Evolutionary conservation across 1,140 invertebrate genomes (phyloP).

Genomic region (Drosophila neocordata): DNA sequence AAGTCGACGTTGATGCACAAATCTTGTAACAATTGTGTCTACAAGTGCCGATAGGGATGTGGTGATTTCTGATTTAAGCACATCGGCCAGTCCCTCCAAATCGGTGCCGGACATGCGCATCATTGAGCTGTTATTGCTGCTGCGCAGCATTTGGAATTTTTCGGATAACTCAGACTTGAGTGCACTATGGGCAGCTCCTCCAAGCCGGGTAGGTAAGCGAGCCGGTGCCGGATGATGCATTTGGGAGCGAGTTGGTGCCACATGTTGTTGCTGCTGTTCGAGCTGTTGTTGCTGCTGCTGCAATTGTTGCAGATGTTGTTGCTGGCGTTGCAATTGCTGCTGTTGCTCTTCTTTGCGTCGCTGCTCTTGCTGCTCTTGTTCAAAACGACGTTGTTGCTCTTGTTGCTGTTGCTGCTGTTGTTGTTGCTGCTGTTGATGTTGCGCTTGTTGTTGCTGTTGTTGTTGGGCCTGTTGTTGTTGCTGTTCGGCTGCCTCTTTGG

Average conservation of each 20-base stretch:
- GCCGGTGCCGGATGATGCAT: constrained; percentile 72
- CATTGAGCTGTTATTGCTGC: constrained; percentile 85
- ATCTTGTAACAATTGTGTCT: constrained; percentile 93
- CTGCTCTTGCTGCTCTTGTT: constrained; percentile 84
- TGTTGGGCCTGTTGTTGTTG: constrained; percentile 85
- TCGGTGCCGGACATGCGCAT: constrained; percentile 88
- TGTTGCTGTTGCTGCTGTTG: constrained; percentile 85
- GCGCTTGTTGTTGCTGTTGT: constrained; percentile 64
- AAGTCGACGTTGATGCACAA: constrained; percentile 90
- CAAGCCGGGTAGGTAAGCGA: constrained; percentile 76
- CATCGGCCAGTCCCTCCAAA: constrained; percentile 93
- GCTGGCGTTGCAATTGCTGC: constrained; percentile 85
- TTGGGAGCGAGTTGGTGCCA: constrained; percentile 83
- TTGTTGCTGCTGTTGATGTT: constrained; percentile 81
- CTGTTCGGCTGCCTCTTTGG: constrained; percentile 86
- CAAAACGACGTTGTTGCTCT: constrained; percentile 85
- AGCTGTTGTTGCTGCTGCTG: constrained; percentile 82
- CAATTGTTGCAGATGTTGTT: constrained; percentile 82
- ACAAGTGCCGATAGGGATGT: constrained; percentile 92
- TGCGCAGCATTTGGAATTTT: constrained; percentile 86
- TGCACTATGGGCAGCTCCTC: constrained; percentile 83
- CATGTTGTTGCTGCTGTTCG: constrained; percentile 83
- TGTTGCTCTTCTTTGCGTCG: constrained; percentile 84
- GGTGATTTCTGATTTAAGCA: constrained; percentile 94
- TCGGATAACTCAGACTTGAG: constrained; percentile 86